Base-by-base conservation (phyloP, 1,140 invertebrate genomes). In the Agraylea sexmaculata region DNA sequence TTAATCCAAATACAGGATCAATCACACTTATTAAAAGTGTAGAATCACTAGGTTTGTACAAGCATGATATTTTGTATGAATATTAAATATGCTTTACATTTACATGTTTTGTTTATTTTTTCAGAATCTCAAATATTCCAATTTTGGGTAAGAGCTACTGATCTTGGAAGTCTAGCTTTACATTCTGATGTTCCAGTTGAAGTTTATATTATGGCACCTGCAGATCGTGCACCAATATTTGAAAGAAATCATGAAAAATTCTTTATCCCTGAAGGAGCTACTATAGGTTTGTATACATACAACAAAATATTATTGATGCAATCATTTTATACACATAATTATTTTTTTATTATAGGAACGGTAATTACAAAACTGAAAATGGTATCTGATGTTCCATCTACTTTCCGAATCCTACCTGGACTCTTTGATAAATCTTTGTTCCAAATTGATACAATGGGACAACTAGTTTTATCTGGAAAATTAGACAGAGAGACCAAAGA, bases 81-180 rank as follows among this genome's bases (percentile, higher is more conserved):
- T 37, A 40, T 38, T 23, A 20, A 31, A 42, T 16, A 37, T 6
- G 35, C 21, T n/a, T 16, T 16, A 27, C 25, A 27, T 35, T 33
- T 19, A 20, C 16, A 31, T 39, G 6, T 20, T 28, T 35, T 45
- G 46, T 43, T 34, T 11, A 50, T 44, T 52, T 39, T 46, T 68
- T 39, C 62, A 87, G 84, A 77, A 57, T 80, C 80, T 50, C 73
- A 86, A 64, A 69, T 82, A 8, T 83, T 86, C 57, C 87, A 92
- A 65, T 80, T 93, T 52, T 94, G 93, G 65, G 77, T 94, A 18
- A 74, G 84, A 37, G 90, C 86, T 4, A 74, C 73, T 38, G 89
- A 95, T 62, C 70, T 70, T 49, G 86, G 87, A 15, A 64, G 66
- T 18, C 77, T 75, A 5, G 65, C 75, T 10, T 56, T 72, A 17